Conservation (phyloP, 2,113 vertebrate species). For the Carassius auratus region DNA sequence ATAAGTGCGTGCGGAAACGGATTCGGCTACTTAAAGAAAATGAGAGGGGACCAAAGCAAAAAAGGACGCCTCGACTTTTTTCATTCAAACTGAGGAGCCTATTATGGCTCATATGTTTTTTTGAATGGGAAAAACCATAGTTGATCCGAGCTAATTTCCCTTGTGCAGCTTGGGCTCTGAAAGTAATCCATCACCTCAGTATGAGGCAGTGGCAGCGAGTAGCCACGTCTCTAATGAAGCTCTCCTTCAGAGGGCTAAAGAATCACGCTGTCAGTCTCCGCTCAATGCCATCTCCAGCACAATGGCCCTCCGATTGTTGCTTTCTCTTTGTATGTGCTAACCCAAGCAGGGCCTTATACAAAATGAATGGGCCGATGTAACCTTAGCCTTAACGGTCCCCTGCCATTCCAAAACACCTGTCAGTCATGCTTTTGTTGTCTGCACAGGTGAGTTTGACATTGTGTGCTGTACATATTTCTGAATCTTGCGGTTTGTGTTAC, state of each 20-base stretch:
- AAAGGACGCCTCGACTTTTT: conserved; percentile 24
- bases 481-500: neutral
- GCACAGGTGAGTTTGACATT: conserved; percentile 20
- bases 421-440: conserved; percentile 30
- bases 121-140: conserved; percentile 61
- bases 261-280: conserved; percentile 57
- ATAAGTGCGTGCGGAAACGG: conserved; percentile 52
- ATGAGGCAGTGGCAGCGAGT: conserved; percentile 44
- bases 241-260: conserved; percentile 36
- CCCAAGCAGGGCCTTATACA: conserved; percentile 63
- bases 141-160: conserved; percentile 62
- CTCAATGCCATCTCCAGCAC: conserved; percentile 46
- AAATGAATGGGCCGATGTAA: conserved; percentile 63
- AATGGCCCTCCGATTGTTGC: conserved; percentile 45
- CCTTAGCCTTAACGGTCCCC: conserved; percentile 43
- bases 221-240: conserved; percentile 55
- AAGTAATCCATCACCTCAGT: conserved; percentile 58
- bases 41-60: neutral
- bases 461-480: neutral
- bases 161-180: conserved; percentile 51
- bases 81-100: conserved; percentile 46
- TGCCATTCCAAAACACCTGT: conserved; percentile 24
- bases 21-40: conserved; percentile 45
- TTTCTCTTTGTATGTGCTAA: conserved; percentile 55
- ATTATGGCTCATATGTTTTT: conserved; percentile 63